Evolutionary conservation across 2,113 vertebrate species (phyloP).

Genomic region (Microcebus lehilahytsara): DNA sequence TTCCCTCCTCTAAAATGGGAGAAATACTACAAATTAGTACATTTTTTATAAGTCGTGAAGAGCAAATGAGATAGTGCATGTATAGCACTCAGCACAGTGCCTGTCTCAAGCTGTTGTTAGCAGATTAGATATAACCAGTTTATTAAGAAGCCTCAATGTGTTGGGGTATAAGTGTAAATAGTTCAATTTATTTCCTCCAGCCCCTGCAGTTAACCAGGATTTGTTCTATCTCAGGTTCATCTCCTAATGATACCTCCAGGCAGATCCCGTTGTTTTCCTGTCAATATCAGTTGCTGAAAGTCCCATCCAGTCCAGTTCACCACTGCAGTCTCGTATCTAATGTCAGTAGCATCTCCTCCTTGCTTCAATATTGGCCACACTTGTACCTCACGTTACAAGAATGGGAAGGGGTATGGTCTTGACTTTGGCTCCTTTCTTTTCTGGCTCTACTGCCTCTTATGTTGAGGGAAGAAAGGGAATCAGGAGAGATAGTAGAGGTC

Average conservation of each 20-base stretch:
- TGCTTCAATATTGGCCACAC: background rate
- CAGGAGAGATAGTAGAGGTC: background rate
- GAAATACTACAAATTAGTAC: background rate
- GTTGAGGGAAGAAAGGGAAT: background rate
- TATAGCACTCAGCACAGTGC: background rate
- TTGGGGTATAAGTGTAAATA: background rate
- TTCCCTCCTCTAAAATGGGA: background rate
- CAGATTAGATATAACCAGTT: background rate
- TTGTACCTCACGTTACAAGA: background rate
- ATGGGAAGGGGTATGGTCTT: background rate
- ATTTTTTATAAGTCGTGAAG: background rate
- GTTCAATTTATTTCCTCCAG: background rate
- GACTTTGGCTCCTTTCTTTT: background rate
- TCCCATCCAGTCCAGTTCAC: background rate
- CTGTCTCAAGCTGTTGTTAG: background rate
- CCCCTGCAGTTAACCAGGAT: background rate
- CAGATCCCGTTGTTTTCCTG: background rate
- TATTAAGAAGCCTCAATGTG: background rate
- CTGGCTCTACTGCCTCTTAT: background rate
- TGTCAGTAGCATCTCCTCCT: background rate
- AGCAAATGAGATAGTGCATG: background rate
- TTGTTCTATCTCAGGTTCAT: background rate
- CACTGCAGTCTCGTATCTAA: background rate
- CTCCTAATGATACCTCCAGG: background rate
- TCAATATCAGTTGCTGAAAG: background rate